Conservation (phyloP, 2,797 vertebrate species). For the Centroberyx gerrardi region DNA sequence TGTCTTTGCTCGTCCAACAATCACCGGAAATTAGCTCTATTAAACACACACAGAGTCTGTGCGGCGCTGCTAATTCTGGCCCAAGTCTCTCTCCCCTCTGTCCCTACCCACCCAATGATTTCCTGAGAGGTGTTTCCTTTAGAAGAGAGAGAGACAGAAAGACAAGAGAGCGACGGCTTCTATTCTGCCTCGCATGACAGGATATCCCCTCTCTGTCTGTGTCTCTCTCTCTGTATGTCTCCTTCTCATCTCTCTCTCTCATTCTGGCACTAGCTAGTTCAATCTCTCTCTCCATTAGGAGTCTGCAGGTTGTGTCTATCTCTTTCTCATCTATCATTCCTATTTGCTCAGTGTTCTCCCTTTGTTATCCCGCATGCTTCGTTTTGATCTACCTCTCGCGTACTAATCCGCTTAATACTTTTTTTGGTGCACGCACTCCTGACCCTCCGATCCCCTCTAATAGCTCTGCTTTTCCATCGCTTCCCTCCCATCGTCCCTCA, state of each 20-base stretch:
- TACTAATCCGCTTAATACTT: too few species aligned
- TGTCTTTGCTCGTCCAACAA: slow-evolving; percentile 87
- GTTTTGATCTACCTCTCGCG: neutral
- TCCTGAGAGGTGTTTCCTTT: slow-evolving; percentile 83
- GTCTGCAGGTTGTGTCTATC: slow-evolving; percentile 12
- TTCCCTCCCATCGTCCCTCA: neutral
- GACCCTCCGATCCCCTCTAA: too few species aligned
- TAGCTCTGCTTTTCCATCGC: too few species aligned
- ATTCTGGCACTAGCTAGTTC: slow-evolving; percentile 8
- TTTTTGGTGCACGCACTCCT: too few species aligned
- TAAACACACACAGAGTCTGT: slow-evolving; percentile 69
- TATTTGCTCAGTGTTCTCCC: neutral
- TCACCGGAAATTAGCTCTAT: slow-evolving; percentile 88
- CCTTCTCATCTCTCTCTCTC: neutral
- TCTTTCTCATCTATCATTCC: neutral
- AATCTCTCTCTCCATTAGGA: neutral
- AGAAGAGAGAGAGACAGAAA: slow-evolving; percentile 41
- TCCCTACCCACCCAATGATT: slow-evolving; percentile 69
- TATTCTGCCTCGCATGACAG: slow-evolving; percentile 73
- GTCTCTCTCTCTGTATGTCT: neutral
- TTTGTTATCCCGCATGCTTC: neutral
- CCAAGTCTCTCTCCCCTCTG: slow-evolving; percentile 45
- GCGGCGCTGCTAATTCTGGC: slow-evolving; percentile 82
- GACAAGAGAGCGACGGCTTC: slow-evolving; percentile 53
- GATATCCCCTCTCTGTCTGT: slow-evolving; percentile 72